A percentile compares a stretch with the other conserved stretches of the same genome.
These are phyloP conservation scores for Brachyrhaphis roseni DNA, from an alignment of 2,797 vertebrate species.

Conservation along the genomic window DNA sequence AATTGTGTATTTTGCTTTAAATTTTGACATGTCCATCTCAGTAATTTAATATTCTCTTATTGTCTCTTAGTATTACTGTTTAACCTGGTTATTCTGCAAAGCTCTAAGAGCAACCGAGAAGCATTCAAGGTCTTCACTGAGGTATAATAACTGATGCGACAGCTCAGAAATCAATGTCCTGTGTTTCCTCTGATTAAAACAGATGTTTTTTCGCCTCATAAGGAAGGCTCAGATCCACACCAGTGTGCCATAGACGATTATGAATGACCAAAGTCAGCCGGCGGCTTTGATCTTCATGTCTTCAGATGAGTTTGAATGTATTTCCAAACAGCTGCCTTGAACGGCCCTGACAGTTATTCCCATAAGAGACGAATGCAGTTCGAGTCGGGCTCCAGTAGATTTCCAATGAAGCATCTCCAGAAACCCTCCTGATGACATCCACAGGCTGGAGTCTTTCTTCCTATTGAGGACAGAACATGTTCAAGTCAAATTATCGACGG, in stretches of 20 bases:
- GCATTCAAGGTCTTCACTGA: background rate
- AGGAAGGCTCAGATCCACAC: background rate
- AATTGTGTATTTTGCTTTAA: background rate
- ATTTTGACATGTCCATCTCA: background rate
- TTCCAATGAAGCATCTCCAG: constrained; percentile 59
- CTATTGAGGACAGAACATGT: constrained; percentile 33
- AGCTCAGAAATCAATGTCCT: background rate
- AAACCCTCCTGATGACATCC: constrained; percentile 52
- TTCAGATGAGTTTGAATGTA: constrained; percentile 45
- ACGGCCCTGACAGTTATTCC: constrained; percentile 63
- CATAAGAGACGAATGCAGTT: constrained; percentile 56
- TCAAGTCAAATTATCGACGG: constrained; percentile 26
- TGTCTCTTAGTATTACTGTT: background rate
- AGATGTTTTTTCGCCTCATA: background rate
- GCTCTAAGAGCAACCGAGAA: background rate
- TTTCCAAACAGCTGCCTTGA: constrained; percentile 55
- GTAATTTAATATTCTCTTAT: background rate
- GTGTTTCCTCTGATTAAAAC: background rate
- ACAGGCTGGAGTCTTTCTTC: constrained; percentile 37
- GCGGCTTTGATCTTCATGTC: constrained; percentile 38
- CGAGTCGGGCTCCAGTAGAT: constrained; percentile 58
- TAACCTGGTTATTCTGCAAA: background rate
- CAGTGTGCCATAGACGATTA: background rate
- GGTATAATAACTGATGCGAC: background rate
- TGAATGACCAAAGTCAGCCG: constrained; percentile 20